Conservation (phyloP, 1,140 invertebrate species). For the Doryteuthis pealeii region DNA sequence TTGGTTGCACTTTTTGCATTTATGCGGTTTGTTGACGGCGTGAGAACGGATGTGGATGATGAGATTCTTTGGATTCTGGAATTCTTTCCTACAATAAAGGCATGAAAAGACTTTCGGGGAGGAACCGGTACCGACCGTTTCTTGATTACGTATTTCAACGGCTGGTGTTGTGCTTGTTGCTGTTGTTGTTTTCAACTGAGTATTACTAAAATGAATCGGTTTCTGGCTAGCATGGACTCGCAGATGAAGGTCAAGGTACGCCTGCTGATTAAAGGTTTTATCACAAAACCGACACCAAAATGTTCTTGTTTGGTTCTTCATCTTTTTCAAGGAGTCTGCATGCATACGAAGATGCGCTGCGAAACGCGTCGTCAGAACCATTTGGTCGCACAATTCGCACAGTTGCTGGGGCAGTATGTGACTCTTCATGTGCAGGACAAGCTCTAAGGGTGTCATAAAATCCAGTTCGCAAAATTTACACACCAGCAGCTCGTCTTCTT, state of each 20-base stretch:
- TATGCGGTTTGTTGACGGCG: not conserved
- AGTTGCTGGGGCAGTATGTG: not conserved
- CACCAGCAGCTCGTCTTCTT: constrained; percentile 74
- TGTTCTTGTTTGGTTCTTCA: not conserved
- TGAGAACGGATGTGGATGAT: not conserved
- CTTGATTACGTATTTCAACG: not conserved
- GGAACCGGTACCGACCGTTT: not conserved
- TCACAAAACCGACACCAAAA: constrained; percentile 3
- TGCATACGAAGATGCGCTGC: not conserved
- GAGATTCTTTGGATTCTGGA: not conserved
- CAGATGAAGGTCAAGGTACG: constrained; percentile 2
- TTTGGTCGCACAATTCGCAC: not conserved
- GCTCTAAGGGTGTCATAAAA: constrained; percentile 15
- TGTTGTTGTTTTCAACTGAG: not conserved
- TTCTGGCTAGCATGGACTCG: not conserved
- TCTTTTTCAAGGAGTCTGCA: not conserved
- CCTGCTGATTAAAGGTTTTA: not conserved
- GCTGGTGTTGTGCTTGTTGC: not conserved
- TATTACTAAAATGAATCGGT: not conserved
- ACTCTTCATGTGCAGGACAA: constrained; percentile 21
- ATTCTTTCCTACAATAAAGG: not conserved
- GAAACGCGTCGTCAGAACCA: not conserved
- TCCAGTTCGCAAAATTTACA: constrained; percentile 59
- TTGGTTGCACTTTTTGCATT: not conserved
- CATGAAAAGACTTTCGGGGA: not conserved